Evolutionary conservation across 2,113 vertebrate genomes (phyloP).

Genomic region (Eonycteris spelaea): DNA sequence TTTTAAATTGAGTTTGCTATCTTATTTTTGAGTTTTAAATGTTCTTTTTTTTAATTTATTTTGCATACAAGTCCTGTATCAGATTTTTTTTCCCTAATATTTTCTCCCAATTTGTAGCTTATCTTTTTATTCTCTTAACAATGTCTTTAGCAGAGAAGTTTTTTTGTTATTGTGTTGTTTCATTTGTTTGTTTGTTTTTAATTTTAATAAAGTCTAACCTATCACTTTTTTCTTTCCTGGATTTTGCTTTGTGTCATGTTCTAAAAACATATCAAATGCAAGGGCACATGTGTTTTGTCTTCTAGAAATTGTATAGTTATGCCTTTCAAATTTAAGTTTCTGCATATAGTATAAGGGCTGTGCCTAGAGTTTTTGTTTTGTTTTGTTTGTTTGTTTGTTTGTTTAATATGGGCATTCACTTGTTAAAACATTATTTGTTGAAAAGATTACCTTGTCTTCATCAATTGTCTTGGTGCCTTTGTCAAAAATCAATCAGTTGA

Average conservation of each 20-base stretch:
- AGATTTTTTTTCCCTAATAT: not conserved
- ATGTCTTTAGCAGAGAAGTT: not conserved
- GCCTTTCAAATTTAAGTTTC: not conserved
- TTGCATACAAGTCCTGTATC: not conserved
- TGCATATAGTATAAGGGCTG: not conserved
- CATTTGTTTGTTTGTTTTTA: too few relatives aligned
- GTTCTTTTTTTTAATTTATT: not conserved
- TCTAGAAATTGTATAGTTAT: not conserved
- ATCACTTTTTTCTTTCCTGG: not conserved
- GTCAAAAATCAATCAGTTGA: not conserved
- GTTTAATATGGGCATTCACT: not conserved
- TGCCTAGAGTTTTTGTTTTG: too few relatives aligned
- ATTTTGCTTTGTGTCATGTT: not conserved
- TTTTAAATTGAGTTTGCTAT: not conserved
- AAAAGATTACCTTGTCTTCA: not conserved
- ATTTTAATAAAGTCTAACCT: not conserved
- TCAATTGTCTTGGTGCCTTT: not conserved
- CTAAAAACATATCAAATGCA: not conserved
- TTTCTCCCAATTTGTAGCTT: not conserved
- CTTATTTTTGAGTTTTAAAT: not conserved
- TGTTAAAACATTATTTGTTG: not conserved
- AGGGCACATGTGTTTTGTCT: not conserved
- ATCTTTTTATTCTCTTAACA: not conserved
- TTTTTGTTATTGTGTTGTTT: too few relatives aligned
- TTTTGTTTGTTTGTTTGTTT: too few relatives aligned